A percentile compares a stretch with the other conserved stretches of the same genome.
Evolutionary conservation across 2,797 vertebrate species (phyloP).

Genomic region (Dryobates pubescens): DNA sequence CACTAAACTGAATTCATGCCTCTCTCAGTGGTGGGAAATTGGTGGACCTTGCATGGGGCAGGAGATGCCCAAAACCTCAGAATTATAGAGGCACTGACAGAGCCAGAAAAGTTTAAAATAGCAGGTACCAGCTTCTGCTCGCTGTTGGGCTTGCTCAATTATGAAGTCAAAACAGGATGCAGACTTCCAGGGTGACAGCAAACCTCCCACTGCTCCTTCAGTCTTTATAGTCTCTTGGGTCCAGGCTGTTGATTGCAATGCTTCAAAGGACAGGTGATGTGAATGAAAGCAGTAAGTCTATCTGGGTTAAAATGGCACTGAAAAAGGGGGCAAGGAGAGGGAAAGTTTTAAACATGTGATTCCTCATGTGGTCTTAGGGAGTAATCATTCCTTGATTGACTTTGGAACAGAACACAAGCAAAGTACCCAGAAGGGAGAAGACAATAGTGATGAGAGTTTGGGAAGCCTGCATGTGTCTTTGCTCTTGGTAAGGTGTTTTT

Average conservation of each 20-base stretch:
- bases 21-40: neutral
- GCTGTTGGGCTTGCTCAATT: fast-evolving
- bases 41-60: fast-evolving
- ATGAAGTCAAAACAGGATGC: neutral
- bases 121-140: fast-evolving
- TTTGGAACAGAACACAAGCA: neutral
- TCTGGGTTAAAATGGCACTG: neutral
- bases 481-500: neutral
- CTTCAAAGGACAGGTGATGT: neutral
- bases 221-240: neutral
- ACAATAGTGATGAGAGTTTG: neutral
- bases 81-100: neutral
- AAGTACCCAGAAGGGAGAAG: neutral
- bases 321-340: neutral
- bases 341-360: neutral
- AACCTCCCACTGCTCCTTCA: neutral
- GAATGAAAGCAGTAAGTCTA: neutral
- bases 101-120: fast-evolving
- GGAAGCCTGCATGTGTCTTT: neutral
- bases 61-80: neutral
- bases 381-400: neutral
- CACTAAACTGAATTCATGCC: neutral
- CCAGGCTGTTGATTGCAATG: neutral
- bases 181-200: neutral
- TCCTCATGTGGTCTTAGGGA: neutral